A percentile compares a stretch with the other conserved stretches of the same genome.
Evolutionary conservation across 2,113 vertebrate genomes (phyloP).

Genomic region (Arothron firmamentum): DNA sequence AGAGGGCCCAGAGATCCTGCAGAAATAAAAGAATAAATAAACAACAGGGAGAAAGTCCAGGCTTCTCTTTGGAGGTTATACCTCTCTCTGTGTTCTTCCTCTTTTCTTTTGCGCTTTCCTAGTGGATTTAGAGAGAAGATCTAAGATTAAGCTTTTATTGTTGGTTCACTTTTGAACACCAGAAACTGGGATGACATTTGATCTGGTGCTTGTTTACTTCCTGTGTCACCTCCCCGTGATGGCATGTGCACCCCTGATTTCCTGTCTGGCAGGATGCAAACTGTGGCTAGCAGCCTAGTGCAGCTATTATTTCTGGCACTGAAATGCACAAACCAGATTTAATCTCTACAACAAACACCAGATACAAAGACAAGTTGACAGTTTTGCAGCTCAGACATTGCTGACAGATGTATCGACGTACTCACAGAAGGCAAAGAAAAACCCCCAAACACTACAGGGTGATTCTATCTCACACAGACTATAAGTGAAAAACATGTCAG

Average conservation of each 20-base stretch:
- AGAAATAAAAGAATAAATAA: conserved; percentile 67
- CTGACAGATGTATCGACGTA: neutral
- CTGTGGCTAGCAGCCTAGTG: conserved; percentile 37
- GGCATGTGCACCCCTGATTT: conserved; percentile 53
- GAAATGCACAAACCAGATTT: conserved; percentile 25
- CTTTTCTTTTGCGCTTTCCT: neutral
- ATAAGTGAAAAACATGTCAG: neutral
- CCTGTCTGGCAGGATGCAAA: conserved; percentile 62
- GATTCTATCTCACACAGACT: no score
- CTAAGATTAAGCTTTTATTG: neutral
- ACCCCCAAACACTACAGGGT: neutral
- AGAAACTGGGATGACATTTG: conserved; percentile 12
- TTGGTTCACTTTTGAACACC: neutral
- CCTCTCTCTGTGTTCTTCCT: conserved; percentile 7
- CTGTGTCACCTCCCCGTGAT: conserved; percentile 51
- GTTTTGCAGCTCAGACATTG: neutral
- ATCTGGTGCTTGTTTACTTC: conserved; percentile 54
- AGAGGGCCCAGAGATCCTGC: conserved; percentile 51
- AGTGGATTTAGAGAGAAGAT: no score
- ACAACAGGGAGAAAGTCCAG: conserved; percentile 42
- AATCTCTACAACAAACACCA: conserved; percentile 23
- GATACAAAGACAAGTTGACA: neutral
- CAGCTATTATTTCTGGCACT: conserved; percentile 43
- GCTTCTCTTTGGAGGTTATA: conserved; percentile 25
- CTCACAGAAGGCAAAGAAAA: neutral